Base-by-base conservation (phyloP, 2,797 vertebrate genomes). In the Rhinichthys osculus region DNA sequence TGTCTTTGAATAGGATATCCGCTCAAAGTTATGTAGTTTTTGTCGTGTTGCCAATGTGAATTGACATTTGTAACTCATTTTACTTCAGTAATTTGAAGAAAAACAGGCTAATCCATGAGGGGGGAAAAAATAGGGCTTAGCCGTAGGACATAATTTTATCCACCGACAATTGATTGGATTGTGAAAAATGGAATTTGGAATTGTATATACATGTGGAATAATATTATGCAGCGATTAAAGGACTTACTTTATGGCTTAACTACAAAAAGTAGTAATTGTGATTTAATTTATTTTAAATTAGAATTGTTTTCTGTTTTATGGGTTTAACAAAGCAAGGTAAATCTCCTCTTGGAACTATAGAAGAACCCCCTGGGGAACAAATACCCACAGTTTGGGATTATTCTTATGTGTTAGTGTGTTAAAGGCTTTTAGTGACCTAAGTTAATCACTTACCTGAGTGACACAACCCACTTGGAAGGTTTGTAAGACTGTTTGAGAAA, bases 381-480 rank as follows among this genome's bases (percentile, higher is more conserved):
- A 0, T 1, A 44, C 16, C 40, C 40, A 47, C 1, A 2, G 38
- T 30, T 62, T 44, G 40, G 17, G 59, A 66, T 79, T 47, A 27
- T 27, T 27, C 27, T 27, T 27, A 27, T 27, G 27, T 27, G 27
- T 27, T 27, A 27, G 27, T 27, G 27, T 27, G 85, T 84, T 89
- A 71, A 19, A 85, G 59, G 79, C 91, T 83, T 93, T 91, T 91
- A 92, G 90, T 88, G 71, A 67, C 88, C 89, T 80, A 57, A 78
- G 78, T 47, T 52, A 19, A 21, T 84, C n/a, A 78, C 70, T 79
- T 72, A 79, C 52, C 16, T 7, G 52, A 52, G 38, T 50, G 67
- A 52, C 40, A 50, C 72, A 80, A 85, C 79, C 21, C 30, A 47
- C 79, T 79, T 59, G 23, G 77, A 85, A 72, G 54, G 40, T 13